Evolutionary conservation across 2,113 vertebrate species (phyloP).

Genomic region (Cromileptes altivelis): DNA sequence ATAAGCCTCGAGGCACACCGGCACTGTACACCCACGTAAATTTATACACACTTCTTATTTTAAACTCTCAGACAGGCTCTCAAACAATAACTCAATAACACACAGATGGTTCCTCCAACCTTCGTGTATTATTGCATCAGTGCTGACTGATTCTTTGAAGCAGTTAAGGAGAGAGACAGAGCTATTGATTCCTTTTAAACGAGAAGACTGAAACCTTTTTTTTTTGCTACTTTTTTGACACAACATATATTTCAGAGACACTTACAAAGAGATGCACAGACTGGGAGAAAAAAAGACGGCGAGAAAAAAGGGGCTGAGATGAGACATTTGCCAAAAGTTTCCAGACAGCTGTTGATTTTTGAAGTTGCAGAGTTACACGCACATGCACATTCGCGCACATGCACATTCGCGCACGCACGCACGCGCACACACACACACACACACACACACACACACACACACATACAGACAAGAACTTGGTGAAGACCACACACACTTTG

Average conservation of each 20-base stretch:
- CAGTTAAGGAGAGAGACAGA: slow-evolving; percentile 58
- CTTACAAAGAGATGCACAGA: slow-evolving; percentile 21
- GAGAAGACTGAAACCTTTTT: slow-evolving; percentile 48
- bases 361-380: slow-evolving; percentile 20
- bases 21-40: slow-evolving; percentile 25
- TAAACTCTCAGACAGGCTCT: slow-evolving; percentile 53
- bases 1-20: slow-evolving; percentile 32
- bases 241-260: slow-evolving; percentile 55
- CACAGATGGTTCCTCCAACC: slow-evolving; percentile 61
- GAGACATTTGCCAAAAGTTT: slow-evolving; percentile 63
- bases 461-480: slow-evolving; percentile 16
- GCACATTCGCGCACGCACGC: too few relatives aligned
- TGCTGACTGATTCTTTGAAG: slow-evolving; percentile 61
- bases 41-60: slow-evolving; percentile 52
- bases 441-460: not conserved
- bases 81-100: slow-evolving; percentile 68
- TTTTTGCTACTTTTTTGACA: slow-evolving; percentile 42
- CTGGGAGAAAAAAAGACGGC: not conserved
- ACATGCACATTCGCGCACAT: too few relatives aligned
- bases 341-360: slow-evolving; percentile 63
- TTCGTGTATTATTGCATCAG: slow-evolving; percentile 73
- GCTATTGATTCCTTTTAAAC: slow-evolving; percentile 76
- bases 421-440: not conserved
- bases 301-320: slow-evolving; percentile 26
- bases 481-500: not conserved